phyloP scores from a whole-genome alignment of 2,113 vertebrate species.

The Sminthopsis crassicaudata region DNA sequence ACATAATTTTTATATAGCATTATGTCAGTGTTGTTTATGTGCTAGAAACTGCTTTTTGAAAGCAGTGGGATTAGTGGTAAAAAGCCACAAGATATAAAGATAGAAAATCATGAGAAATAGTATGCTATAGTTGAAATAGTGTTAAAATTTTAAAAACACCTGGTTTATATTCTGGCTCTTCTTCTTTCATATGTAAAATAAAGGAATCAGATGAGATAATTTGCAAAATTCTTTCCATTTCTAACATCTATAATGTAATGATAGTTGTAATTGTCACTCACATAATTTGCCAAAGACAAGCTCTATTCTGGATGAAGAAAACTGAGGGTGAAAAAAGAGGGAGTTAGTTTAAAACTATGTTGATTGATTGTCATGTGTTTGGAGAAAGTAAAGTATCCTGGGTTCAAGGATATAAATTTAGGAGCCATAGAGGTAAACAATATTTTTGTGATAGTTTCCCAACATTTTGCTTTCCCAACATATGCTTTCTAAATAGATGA shows the following conservation, averaged over 20 bases:
- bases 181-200: not conserved
- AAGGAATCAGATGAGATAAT: not conserved
- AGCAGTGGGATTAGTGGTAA: constrained; percentile 56
- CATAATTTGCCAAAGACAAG: not conserved
- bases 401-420: not conserved
- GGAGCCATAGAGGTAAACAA: not conserved
- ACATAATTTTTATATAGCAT: constrained; percentile 58
- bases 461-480: not conserved
- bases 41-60: constrained; percentile 8
- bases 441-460: not conserved
- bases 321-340: not conserved
- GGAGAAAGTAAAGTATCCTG: not conserved
- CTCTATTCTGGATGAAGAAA: not conserved
- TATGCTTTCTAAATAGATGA: not conserved
- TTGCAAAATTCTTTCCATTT: not conserved
- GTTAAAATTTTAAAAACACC: not conserved
- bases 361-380: not conserved
- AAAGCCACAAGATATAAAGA: constrained; percentile 39
- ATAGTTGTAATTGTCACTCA: not conserved
- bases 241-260: not conserved
- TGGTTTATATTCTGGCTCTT: not conserved
- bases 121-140: not conserved
- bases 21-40: constrained; percentile 45
- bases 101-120: constrained; percentile 48
- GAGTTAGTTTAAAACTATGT: not conserved